These are phyloP conservation scores for Apogon talboti DNA, from an alignment of 2,797 vertebrate species.

Conservation along the genomic window DNA sequence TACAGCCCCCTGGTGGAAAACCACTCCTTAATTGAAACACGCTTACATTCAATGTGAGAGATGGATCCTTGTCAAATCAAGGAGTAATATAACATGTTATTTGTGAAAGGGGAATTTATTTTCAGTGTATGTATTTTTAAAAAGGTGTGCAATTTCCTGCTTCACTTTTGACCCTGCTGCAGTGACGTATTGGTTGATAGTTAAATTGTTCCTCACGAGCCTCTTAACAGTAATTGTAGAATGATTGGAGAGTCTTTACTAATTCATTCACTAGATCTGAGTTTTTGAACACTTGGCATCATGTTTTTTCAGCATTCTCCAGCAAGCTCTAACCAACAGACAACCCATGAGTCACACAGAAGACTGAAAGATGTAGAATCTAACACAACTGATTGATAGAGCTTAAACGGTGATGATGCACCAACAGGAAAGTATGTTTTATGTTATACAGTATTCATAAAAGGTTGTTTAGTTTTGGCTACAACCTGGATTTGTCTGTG, in stretches of 20 bases:
- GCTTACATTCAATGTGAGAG: constrained; percentile 12
- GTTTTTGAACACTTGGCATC: constrained; percentile 17
- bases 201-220: constrained; percentile 48
- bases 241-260: constrained; percentile 31
- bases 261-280: constrained; percentile 19
- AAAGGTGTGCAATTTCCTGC: constrained; percentile 5
- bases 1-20: constrained; percentile 62
- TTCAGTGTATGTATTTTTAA: background rate
- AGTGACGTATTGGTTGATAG: constrained; percentile 11
- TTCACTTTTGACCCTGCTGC: constrained; percentile 12
- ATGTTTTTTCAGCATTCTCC: constrained; percentile 2
- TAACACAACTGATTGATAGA: background rate
- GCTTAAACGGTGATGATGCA: too few relatives aligned
- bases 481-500: background rate
- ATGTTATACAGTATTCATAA: background rate
- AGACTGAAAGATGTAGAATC: background rate
- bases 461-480: background rate
- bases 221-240: constrained; percentile 15
- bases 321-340: background rate
- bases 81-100: background rate
- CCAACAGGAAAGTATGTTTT: background rate
- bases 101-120: constrained; percentile 4
- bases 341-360: background rate
- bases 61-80: constrained; percentile 5
- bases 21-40: constrained; percentile 50